Evolutionary conservation across 2,888 invertebrate species (phyloP).

Genomic region (Drosophila pseudotalamancana): DNA sequence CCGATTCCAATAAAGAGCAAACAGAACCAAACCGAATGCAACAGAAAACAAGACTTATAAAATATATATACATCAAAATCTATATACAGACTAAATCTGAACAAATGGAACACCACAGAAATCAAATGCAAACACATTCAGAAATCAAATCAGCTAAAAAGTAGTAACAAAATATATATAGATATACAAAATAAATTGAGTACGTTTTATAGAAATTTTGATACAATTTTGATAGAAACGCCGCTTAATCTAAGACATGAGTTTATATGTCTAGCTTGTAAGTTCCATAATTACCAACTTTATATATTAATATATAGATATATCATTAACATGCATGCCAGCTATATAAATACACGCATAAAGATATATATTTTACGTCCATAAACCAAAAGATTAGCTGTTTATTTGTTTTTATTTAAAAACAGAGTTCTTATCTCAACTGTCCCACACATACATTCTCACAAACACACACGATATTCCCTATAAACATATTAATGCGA

Average conservation of each 20-base stretch:
- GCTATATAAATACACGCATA: constrained; percentile 5
- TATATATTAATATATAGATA: constrained; percentile 2
- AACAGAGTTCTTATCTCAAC: constrained; percentile 3
- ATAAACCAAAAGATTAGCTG: constrained; percentile 30
- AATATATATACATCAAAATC: constrained; percentile 13
- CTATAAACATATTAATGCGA: constrained; percentile 41
- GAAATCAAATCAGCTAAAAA: constrained; percentile 37
- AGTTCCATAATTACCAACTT: constrained; percentile 32
- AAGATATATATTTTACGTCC: constrained; percentile 40
- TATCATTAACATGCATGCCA: constrained; percentile 20
- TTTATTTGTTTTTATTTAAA: constrained; percentile 17
- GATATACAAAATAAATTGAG: constrained; percentile 5
- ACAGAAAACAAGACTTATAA: constrained; percentile 62
- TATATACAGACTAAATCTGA: constrained; percentile 32
- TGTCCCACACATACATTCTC: neutral
- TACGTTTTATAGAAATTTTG: constrained; percentile 63
- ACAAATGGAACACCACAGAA: constrained; percentile 35
- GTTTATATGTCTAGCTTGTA: constrained; percentile 50
- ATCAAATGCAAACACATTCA: constrained; percentile 26
- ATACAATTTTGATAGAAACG: constrained; percentile 58
- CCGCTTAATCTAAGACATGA: constrained; percentile 32
- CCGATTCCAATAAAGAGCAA: constrained; percentile 22
- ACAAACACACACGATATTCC: constrained; percentile 7
- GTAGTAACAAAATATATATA: constrained; percentile 1
- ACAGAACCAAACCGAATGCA: constrained; percentile 67